phyloP scores from a whole-genome alignment of 2,797 vertebrate species.

The Rhynchotus rufescens region DNA sequence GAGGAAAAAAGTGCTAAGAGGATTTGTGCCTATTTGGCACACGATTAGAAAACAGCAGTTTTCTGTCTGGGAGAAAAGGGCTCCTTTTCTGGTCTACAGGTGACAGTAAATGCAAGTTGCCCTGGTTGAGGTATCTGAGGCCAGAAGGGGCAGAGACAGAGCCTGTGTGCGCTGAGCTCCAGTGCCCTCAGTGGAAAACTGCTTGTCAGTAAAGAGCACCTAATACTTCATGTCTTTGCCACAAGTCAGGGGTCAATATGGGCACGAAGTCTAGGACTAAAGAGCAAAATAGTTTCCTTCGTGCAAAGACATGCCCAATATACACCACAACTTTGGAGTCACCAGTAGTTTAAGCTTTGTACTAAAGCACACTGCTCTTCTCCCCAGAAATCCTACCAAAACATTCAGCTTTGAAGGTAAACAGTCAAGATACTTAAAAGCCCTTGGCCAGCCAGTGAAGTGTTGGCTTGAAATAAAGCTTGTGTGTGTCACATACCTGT shows the following conservation, averaged over 20 bases:
- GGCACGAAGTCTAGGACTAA: neutral
- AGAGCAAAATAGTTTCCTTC: neutral
- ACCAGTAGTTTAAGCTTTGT: neutral
- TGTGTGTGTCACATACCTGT: fast-evolving
- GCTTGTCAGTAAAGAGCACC: neutral
- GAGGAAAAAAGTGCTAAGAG: neutral
- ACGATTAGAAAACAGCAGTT: neutral
- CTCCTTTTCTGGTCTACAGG: fast-evolving
- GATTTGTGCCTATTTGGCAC: neutral
- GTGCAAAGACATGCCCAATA: fast-evolving
- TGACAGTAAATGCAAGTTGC: fast-evolving
- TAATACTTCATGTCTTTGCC: neutral
- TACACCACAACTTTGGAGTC: neutral
- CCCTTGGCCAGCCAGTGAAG: neutral
- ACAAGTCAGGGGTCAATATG: neutral
- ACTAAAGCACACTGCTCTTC: neutral
- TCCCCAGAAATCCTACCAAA: neutral
- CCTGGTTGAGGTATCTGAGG: too few species aligned
- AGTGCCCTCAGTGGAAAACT: neutral
- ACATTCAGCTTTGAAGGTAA: neutral
- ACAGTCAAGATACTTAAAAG: neutral
- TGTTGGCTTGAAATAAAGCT: too few species aligned
- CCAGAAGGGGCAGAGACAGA: too few species aligned
- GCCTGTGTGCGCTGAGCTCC: neutral
- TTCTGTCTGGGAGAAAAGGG: neutral